phyloP scores from a whole-genome alignment of 2,113 vertebrate genomes.

The Brachionichthys hirsutus region DNA sequence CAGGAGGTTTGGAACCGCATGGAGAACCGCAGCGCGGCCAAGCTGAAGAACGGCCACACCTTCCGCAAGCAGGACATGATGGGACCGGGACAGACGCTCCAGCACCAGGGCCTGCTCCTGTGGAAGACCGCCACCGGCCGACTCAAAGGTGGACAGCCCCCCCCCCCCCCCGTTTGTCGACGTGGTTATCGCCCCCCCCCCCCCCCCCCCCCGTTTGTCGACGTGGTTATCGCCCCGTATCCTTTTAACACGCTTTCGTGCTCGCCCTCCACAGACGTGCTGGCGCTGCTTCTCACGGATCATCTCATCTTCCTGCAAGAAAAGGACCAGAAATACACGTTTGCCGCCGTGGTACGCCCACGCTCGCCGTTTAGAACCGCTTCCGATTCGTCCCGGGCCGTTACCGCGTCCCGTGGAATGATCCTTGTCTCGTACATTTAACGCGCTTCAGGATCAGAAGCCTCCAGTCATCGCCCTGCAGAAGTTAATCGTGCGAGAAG shows the following conservation, averaged over 20 bases:
- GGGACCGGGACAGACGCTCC: conserved; percentile 80
- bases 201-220: no score
- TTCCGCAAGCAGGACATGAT: conserved; percentile 92
- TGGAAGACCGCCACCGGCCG: conserved; percentile 97
- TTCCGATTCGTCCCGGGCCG: neutral
- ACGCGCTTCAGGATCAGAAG: conserved; percentile 87
- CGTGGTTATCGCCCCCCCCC: no score
- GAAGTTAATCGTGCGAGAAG: conserved; percentile 95
- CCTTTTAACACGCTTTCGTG: neutral
- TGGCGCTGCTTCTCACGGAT: conserved; percentile 89
- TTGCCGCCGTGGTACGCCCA: conserved; percentile 88
- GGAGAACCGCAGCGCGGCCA: conserved; percentile 90
- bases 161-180: no score
- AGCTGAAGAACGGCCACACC: conserved; percentile 86
- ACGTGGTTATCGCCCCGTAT: neutral
- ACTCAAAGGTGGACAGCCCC: conserved; percentile 84
- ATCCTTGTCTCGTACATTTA: neutral
- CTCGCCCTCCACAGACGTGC: conserved; percentile 75
- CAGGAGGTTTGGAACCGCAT: conserved; percentile 88
- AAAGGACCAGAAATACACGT: conserved; percentile 93
- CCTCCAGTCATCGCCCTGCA: conserved; percentile 92
- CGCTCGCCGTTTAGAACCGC: neutral
- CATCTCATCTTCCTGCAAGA: conserved; percentile 90
- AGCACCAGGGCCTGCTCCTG: conserved; percentile 86
- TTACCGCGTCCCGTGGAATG: neutral